Evolutionary conservation across 2,888 invertebrate genomes (phyloP).

Genomic region (Pristionchus arcanus): DNA sequence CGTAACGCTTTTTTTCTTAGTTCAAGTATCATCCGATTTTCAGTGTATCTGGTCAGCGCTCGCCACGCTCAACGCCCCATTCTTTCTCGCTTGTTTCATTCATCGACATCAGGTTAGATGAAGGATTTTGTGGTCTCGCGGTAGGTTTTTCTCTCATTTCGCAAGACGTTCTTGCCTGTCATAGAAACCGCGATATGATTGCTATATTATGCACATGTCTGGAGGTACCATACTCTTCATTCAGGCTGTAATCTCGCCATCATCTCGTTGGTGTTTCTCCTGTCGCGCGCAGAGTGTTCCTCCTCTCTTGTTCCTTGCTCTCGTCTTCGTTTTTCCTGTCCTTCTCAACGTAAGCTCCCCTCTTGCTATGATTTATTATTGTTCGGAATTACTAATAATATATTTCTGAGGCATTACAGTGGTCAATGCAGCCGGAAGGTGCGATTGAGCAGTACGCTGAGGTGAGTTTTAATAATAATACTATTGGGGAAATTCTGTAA

Average conservation of each 20-base stretch:
- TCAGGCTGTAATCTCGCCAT: neutral
- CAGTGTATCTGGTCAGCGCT: slow-evolving; percentile 3
- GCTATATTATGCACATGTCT: neutral
- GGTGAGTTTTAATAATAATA: neutral
- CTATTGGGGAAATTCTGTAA: too few relatives aligned
- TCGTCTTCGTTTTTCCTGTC: neutral
- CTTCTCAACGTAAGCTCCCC: neutral
- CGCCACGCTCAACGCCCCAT: neutral
- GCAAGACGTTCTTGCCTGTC: neutral
- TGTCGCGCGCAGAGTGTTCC: neutral
- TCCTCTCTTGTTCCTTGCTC: neutral
- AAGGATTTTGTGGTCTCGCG: neutral
- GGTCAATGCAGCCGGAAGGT: neutral
- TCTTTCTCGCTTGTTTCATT: neutral
- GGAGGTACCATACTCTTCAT: neutral
- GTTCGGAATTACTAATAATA: neutral
- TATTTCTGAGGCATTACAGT: neutral
- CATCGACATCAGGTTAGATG: neutral
- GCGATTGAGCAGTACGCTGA: neutral
- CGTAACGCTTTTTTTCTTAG: neutral
- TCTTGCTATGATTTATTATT: neutral
- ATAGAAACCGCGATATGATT: neutral
- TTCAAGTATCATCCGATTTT: neutral
- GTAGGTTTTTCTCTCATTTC: neutral
- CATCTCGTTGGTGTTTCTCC: neutral